Evolutionary conservation across 2,113 vertebrate species (phyloP), one percentile per base, ranked within the genome.

Genomic region (Lucifuga dentata): DNA sequence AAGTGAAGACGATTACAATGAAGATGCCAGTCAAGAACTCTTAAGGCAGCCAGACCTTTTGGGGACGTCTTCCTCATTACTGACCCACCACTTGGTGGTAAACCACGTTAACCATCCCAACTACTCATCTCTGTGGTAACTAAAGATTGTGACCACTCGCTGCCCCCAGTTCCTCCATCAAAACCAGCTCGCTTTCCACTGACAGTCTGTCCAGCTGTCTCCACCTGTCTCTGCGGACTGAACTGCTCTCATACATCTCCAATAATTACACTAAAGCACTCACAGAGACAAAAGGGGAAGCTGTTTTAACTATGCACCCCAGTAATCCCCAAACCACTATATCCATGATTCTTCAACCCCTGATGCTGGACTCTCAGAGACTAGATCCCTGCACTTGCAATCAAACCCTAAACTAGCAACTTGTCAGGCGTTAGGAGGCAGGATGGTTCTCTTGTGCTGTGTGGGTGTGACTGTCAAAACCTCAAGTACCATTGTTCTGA

Each of bases 1-100:
- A 99, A 91, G 89, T 98, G 78, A 99, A 99, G 94, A 99, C 98
- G 23, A 95, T 99, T 88, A 99, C 97, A 0, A 95, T 99, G 86
- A 98, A 95, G 92, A 94, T 98, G 86, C 93, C 95, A 29, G 89
- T 94, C 89, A 98, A 98, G 92, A 98, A 97, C 88, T 98, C 96
- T 78, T 99, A 97, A 91, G 75, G 53, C 58, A 91, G 86, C 52
- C 33, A 32, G 8, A 36, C 17, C 32, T 79, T 65, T 51, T 35
- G 11, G 33, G 71, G 71, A 78, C 38, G 19, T 79, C 76, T 68
- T 88, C 65, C 83, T 81, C 78, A 83, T 78, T 68, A 48, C 72
- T 79, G 73, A 63, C 60, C 36, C 32, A 19, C 67, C 72, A 60
- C 61, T 45, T 38, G 12, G 66, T 65, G 83, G 67, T 45, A 76